Base-by-base conservation (phyloP, 2,888 invertebrate species). In the Gibbula magus region DNA sequence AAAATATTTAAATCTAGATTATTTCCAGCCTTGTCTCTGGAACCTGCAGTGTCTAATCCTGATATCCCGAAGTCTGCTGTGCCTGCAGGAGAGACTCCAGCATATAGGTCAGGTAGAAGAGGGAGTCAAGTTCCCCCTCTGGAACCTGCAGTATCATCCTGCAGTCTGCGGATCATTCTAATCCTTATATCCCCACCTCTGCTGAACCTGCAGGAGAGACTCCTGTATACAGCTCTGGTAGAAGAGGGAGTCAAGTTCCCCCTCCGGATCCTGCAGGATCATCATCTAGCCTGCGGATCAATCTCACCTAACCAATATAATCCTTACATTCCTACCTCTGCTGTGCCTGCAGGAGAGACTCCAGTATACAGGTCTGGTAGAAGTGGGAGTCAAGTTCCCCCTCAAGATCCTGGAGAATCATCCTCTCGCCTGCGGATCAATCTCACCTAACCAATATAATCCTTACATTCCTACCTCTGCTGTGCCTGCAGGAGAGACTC, bases 101-200 rank as follows among this genome's bases (percentile, higher is more conserved):
- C 16, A 89, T 74, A 80, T 86, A 86, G 18, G 80, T 84, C 75
- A 84, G 84, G 79, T 86, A 88, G 79, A 90, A 88, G 7, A 80
- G 78, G n/a, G 81, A 75, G 16, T 80, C 56, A 35, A 88, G 61
- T 29, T 53, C 76, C 7, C 82, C 81, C 22, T 84, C 81, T 51
- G 83, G 83, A 4, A 84, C 8, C 18, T 81, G 66, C 51, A 78
- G 70, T n/a, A 81, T 81, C 73, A 85, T 79, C 61, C 88, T 70
- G 86, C 85, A 7, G 51, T 75, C 5, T 77, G 78, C 45, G 87
- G 81, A 39, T 88, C 89, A 3, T 89, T 35, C 54, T 13, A 10
- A 45, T 13, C 45, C 45, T 45, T 1, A 45, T 45, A 45, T 66
- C 53, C 79, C 79, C 79, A 88, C 90, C 84, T 87, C 81, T 90